Evolutionary conservation across 1,140 invertebrate genomes (phyloP), one percentile per base, ranked within the genome.

Genomic region (Aphelinus certus): DNA sequence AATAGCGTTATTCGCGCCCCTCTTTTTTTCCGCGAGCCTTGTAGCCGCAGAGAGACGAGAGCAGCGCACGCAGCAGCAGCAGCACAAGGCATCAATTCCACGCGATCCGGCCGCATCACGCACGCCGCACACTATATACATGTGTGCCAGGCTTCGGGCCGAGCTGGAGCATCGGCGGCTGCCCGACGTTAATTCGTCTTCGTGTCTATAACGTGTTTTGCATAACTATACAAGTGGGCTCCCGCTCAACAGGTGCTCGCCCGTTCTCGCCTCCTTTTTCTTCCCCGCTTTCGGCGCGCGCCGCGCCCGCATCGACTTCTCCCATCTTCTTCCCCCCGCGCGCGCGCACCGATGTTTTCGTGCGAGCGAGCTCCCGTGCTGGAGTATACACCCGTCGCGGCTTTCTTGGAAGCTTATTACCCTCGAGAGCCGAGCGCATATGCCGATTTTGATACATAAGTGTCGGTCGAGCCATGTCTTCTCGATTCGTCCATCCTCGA

Each of bases 121-220:
- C 58, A 45, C 42, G 57, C 57, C 3, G 26, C 10, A 42, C 10
- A 6, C n/a, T 26, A 26, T 26, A 26, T 26, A 26, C 26, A 26
- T 26, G 26, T 26, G 26, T 26, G 26, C 26, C 26, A 26, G 26
- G 26, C 26, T 26, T 26, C 26, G 26, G 26, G 26, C 26, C 26
- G 26, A 26, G 26, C 26, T 26, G 26, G 26, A 26, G 26, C 26
- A 26, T 26, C 26, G 26, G 26, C 26, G 26, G 26, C 26, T 26
- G 3, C 47, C 26, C 26, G n/a, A 58, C 47, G 1, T 2, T 71
- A 71, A 62, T 71, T 56, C 45, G 46, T 49, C 62, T 71, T 72
- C 62, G 70, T 72, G 70, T 57, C 61, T 57, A 57, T 42, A 72
- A 57, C 70, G 53, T 57, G 49, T 64, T 72, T 72, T 57, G 70